Evolutionary conservation across 2,888 invertebrate species (phyloP).

Genomic region (Sminthurides aquaticus): DNA sequence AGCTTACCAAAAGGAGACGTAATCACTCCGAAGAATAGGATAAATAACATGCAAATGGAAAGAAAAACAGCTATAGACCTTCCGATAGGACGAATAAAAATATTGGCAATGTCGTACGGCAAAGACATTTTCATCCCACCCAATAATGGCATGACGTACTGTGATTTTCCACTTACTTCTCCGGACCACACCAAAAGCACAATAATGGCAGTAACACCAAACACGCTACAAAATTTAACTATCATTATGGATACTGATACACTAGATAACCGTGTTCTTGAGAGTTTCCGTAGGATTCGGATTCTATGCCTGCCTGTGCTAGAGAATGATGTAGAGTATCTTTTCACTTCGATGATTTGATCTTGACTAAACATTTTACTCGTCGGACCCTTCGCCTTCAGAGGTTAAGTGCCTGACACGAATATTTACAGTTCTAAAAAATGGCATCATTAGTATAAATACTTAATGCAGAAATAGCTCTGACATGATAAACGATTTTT

Average conservation of each 20-base stretch:
- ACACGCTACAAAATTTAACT: not conserved
- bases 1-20: conserved; percentile 35
- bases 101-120: conserved; percentile 40
- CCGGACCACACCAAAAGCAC: not conserved
- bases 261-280: too few species aligned
- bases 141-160: conserved; percentile 38
- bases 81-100: conserved; percentile 36
- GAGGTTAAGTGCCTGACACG: too few species aligned
- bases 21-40: conserved; percentile 40
- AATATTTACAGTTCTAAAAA: too few species aligned
- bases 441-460: too few species aligned
- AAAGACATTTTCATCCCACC: conserved; percentile 39
- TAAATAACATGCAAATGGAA: conserved; percentile 26
- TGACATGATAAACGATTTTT: too few species aligned
- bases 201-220: not conserved
- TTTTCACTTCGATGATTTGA: too few species aligned
- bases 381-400: too few species aligned
- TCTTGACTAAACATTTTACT: too few species aligned
- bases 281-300: too few species aligned
- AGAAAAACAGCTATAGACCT: conserved; percentile 21
- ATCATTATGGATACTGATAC: not conserved
- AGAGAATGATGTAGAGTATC: too few species aligned
- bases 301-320: too few species aligned
- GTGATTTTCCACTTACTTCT: conserved; percentile 19
- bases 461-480: too few species aligned